Evolutionary conservation across 1,140 invertebrate species (phyloP).

Genomic region (Formica selysi): DNA sequence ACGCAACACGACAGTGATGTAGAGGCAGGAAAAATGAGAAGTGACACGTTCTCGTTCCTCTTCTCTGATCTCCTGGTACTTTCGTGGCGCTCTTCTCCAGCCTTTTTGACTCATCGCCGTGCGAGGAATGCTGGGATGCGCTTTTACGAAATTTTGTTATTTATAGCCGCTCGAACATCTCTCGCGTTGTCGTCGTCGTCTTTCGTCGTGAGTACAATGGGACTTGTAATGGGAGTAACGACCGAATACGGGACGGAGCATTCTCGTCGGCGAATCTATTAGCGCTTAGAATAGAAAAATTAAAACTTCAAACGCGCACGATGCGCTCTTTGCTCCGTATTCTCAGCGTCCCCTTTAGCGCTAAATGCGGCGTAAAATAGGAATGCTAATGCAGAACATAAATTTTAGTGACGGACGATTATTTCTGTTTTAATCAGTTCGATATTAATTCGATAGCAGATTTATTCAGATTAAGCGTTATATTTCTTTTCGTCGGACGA

Average conservation of each 20-base stretch:
- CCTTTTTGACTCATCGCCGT: slow-evolving; percentile 42
- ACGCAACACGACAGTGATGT: slow-evolving; percentile 77
- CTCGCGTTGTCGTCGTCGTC: slow-evolving; percentile 9
- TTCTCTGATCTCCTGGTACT: background rate
- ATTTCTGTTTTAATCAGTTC: slow-evolving; percentile 2
- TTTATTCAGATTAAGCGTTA: background rate
- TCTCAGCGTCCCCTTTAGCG: background rate
- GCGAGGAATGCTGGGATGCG: slow-evolving; percentile 59
- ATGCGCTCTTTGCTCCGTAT: background rate
- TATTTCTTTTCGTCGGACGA: background rate
- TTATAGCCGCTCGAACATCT: slow-evolving; percentile 58
- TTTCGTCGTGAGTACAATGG: slow-evolving; percentile 46
- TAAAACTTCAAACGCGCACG: slow-evolving; percentile 46
- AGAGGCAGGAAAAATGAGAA: slow-evolving; percentile 75
- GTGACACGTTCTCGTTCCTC: slow-evolving; percentile 48
- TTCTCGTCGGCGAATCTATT: slow-evolving; percentile 36
- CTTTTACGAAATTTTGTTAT: slow-evolving; percentile 75
- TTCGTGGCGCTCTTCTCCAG: slow-evolving; percentile 6
- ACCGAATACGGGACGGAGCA: slow-evolving; percentile 8
- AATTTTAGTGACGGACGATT: slow-evolving; percentile 2
- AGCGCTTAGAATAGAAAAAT: slow-evolving; percentile 53
- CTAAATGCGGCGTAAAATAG: slow-evolving; percentile 19
- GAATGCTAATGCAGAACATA: background rate
- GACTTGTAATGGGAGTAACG: slow-evolving; percentile 45
- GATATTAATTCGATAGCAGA: background rate